Conservation (phyloP, 2,797 vertebrate species). For the Danionella dracula region DNA sequence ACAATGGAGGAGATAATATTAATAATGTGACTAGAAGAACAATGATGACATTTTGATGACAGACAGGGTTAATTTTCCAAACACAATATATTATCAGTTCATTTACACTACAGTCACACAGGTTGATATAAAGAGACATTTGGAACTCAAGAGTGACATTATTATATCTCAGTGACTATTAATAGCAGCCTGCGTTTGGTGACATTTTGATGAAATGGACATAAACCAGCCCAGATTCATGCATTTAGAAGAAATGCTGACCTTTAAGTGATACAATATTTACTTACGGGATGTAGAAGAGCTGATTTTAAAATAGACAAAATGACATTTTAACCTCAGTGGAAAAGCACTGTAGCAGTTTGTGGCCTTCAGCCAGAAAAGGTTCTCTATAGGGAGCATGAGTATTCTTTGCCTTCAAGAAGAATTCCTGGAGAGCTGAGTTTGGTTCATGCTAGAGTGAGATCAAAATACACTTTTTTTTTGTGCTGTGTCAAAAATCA, state of each 20-base stretch:
- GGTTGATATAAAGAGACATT: constrained; percentile 1
- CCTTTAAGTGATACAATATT: constrained; percentile 23
- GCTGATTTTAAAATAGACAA: background rate
- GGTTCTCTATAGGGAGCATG: background rate
- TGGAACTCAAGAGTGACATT: constrained; percentile 4
- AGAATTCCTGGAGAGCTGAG: background rate
- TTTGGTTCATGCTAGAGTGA: constrained; percentile 3
- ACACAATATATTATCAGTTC: background rate
- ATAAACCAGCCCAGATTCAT: background rate
- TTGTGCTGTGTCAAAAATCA: constrained; percentile 21
- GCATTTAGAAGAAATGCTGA: constrained; percentile 17
- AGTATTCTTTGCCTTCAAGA: constrained; percentile 1
- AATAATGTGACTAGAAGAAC: no score
- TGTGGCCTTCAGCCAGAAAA: constrained; percentile 1
- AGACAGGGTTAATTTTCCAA: background rate
- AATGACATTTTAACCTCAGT: constrained; percentile 20
- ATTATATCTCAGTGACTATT: background rate
- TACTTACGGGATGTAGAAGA: constrained; percentile 15
- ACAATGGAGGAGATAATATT: no score
- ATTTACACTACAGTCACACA: background rate
- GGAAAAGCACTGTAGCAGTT: background rate
- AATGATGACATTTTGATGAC: background rate
- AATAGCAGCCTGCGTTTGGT: constrained; percentile 2
- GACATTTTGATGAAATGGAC: constrained; percentile 9
- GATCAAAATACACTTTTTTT: constrained; percentile 21